A percentile compares a stretch with the other conserved stretches of the same genome.
phyloP scores from a whole-genome alignment of 2,113 vertebrate genomes.

The Nothoprocta pentlandii region DNA sequence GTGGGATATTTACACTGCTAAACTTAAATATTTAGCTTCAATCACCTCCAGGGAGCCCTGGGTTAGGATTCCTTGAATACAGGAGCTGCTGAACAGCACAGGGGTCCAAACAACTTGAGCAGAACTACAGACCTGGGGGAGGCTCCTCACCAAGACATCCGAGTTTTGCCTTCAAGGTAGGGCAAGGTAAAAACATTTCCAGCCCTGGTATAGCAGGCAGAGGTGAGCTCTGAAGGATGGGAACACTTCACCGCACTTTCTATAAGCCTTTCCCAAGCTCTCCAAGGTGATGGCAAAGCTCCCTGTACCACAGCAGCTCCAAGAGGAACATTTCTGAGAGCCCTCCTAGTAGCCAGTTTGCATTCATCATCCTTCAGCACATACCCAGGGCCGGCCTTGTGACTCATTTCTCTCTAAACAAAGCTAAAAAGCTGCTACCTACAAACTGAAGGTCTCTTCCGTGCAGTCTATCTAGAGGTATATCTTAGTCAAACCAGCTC shows the following conservation, averaged over 20 bases:
- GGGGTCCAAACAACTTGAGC: neutral
- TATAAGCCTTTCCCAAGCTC: neutral
- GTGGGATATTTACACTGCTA: neutral
- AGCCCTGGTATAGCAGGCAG: neutral
- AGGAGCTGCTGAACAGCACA: neutral
- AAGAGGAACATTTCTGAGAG: no score
- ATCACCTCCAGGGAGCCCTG: neutral
- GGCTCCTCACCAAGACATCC: neutral
- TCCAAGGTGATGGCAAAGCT: no score
- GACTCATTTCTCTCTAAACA: neutral
- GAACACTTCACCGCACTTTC: neutral
- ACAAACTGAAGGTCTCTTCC: neutral
- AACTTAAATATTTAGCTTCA: neutral
- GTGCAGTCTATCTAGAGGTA: neutral
- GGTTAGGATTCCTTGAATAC: neutral
- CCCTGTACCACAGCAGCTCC: neutral
- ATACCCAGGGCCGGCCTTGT: neutral
- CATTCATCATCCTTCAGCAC: neutral
- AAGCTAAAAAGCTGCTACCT: neutral
- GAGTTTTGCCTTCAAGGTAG: neutral
- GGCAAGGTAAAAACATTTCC: rapidly evolving
- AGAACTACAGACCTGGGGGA: neutral
- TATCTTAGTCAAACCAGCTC: neutral
- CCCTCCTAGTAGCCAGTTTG: neutral
- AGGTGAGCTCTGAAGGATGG: no score